These are phyloP conservation scores for Rallus crepitans DNA, from an alignment of 2,797 vertebrate genomes.

Conservation along the genomic window DNA sequence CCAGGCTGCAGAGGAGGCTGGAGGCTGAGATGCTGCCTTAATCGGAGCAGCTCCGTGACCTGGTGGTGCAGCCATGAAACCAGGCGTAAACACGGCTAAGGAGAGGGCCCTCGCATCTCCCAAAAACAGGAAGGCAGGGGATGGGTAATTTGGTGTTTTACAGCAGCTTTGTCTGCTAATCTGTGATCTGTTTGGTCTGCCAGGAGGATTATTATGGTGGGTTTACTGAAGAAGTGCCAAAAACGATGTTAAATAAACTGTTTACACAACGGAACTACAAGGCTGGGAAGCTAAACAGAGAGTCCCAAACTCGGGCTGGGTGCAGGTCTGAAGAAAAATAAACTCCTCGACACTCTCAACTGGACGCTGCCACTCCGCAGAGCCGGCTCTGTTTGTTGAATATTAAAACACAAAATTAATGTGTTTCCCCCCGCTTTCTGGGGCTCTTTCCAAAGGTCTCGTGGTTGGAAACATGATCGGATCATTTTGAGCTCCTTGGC, in stretches of 20 bases:
- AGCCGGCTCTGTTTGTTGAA: conserved; percentile 80
- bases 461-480: conserved; percentile 57
- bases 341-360: conserved; percentile 83
- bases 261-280: conserved; percentile 81
- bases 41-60: conserved; percentile 32
- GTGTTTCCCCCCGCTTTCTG: conserved; percentile 61
- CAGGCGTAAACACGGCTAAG: conserved; percentile 68
- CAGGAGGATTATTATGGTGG: conserved; percentile 85
- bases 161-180: conserved; percentile 79
- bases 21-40: conserved; percentile 12
- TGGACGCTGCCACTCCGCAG: conserved; percentile 74
- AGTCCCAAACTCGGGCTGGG: conserved; percentile 77
- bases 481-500: conserved; percentile 57
- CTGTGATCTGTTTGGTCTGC: conserved; percentile 84
- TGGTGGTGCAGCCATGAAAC: conserved; percentile 20
- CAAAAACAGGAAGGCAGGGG: conserved; percentile 69
- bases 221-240: conserved; percentile 86
- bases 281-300: conserved; percentile 80
- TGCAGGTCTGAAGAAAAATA: conserved; percentile 86
- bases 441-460: conserved; percentile 69
- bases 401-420: conserved; percentile 80
- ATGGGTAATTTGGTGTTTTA: conserved; percentile 76
- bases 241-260: conserved; percentile 85
- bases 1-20: neutral
- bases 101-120: conserved; percentile 64